A percentile compares a stretch with the other conserved stretches of the same genome.
Evolutionary conservation across 1,140 invertebrate species (phyloP).

Genomic region (Brachionus angularis): DNA sequence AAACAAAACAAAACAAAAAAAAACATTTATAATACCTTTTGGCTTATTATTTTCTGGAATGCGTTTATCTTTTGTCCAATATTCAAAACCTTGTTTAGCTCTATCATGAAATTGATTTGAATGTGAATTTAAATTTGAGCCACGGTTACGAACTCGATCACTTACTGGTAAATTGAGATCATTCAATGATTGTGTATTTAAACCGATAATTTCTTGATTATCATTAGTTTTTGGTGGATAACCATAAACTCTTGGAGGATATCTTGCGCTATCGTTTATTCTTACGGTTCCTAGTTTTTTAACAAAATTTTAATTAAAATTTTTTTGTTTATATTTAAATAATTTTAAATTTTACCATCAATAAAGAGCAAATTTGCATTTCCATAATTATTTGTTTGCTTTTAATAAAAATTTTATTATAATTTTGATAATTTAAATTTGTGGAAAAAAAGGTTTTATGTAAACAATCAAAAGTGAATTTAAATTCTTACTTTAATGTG

Average conservation of each 20-base stretch:
- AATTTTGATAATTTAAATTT: no score
- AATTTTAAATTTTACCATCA: conserved; percentile 10
- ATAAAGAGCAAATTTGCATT: conserved; percentile 42
- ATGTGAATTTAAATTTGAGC: conserved; percentile 13
- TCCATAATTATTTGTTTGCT: conserved; percentile 42
- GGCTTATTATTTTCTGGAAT: conserved; percentile 26
- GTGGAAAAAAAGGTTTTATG: background rate
- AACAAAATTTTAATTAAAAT: background rate
- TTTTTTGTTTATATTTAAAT: background rate
- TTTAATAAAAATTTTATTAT: background rate
- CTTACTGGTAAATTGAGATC: background rate
- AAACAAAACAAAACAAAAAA: no score
- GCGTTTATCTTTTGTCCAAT: conserved; percentile 29
- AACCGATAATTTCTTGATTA: conserved; percentile 7
- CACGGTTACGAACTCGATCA: conserved; percentile 12
- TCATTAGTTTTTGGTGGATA: conserved; percentile 36
- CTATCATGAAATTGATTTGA: conserved; percentile 40
- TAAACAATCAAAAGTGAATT: background rate
- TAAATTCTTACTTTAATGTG: conserved; percentile 42
- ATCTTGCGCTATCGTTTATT: conserved; percentile 37
- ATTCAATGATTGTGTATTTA: conserved; percentile 34
- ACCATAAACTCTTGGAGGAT: conserved; percentile 27
- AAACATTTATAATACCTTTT: conserved; percentile 15
- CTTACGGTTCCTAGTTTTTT: conserved; percentile 10
- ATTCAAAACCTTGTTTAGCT: conserved; percentile 40